Percentiles rank a stretch among this genome's conserved stretches.
Conservation (phyloP, 1,140 invertebrate species). For the Diprion similis region DNA sequence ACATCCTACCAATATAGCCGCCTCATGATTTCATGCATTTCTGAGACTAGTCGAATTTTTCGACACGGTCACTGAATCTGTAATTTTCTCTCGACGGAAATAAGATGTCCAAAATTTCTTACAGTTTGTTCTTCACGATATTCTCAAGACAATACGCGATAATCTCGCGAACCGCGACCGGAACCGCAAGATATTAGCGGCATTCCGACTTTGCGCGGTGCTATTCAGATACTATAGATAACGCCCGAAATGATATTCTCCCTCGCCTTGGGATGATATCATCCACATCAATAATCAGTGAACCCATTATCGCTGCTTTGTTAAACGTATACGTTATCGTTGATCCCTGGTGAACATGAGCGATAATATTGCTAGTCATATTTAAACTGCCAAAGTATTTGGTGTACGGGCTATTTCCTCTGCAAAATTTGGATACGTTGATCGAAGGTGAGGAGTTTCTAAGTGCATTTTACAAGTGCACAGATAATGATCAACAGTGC, state of each 20-base stretch:
- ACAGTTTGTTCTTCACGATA: too few relatives aligned
- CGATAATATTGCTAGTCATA: conserved; percentile 3
- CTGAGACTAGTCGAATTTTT: too few relatives aligned
- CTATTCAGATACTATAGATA: background rate
- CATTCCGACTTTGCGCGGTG: background rate
- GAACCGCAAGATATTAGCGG: background rate
- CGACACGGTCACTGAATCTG: too few relatives aligned
- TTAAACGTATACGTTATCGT: background rate
- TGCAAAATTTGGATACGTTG: too few relatives aligned
- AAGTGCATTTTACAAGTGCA: too few relatives aligned
- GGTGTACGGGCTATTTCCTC: background rate
- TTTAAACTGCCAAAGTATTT: background rate
- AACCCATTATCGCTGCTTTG: conserved; percentile 8
- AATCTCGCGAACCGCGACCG: background rate
- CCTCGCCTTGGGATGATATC: conserved; percentile 4
- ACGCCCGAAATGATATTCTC: background rate
- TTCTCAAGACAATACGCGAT: too few relatives aligned
- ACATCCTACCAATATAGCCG: too few relatives aligned
- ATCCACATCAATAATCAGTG: conserved; percentile 6
- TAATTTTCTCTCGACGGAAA: too few relatives aligned
- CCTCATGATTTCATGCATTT: too few relatives aligned
- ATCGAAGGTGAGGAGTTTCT: background rate
- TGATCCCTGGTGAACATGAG: background rate
- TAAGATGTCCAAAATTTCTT: too few relatives aligned
- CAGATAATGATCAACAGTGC: too few relatives aligned